Evolutionary conservation across 2,113 vertebrate species (phyloP), one percentile per base, ranked within the genome.

Genomic region (Ceyx margarethae): DNA sequence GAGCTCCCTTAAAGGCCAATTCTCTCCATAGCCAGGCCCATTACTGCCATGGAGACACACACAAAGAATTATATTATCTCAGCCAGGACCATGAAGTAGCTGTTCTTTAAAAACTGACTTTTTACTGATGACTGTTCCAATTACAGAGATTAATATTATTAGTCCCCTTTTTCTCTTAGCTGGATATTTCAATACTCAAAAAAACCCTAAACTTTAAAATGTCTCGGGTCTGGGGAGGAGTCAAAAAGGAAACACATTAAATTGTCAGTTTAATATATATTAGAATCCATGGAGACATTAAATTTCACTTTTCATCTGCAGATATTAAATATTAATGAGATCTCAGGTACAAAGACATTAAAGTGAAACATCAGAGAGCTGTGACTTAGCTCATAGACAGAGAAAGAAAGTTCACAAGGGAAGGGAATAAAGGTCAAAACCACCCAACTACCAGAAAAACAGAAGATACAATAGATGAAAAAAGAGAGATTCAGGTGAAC

Each of bases 261-360:
- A 92, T 72, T 88, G 67, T 87, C 91, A 76, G 69, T 66, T 75
- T 86, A 93, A 91, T 84, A 89, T 91, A 87, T 75, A 91, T 92
- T 91, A 85, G 57, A 85, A 93, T 72, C 85, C 80, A 81, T 17
- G 40, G 71, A 77, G 60, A 94, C n/a, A 85, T 84, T 94, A 93
- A 89, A 89, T 81, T 89, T 80, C 75, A 35, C 67, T 93, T 95
- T 94, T 80, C 61, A 90, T 95, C 86, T 93, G 73, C 61, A 85
- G 85, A 95, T 95, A 95, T 96, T 91, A 96, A 96, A 95, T 53
- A 87, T 94, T 95, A 95, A 95, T 88, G 90, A 94, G 71, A 78
- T 90, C 90, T 93, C 89, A 85, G 91, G 82, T 96, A 94, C 76
- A 95, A 93, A 95, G 93, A 95, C 83, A 95, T 91, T 93, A 80